phyloP scores from a whole-genome alignment of 2,888 invertebrate species.

The Pollenia labialis region DNA sequence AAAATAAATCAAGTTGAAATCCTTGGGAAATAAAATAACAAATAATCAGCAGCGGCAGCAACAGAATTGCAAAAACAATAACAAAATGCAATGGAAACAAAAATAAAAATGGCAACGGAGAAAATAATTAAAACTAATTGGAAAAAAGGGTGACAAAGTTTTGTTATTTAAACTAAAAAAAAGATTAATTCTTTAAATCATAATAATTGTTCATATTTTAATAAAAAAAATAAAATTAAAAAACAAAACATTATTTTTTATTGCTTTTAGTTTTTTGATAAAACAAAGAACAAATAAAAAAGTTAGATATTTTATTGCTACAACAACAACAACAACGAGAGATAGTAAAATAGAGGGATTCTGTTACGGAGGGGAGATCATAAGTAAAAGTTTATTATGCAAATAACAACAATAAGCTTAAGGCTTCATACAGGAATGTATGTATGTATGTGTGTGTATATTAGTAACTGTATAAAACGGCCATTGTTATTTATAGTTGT shows the following conservation, averaged over 20 bases:
- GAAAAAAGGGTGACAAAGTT: slow-evolving; percentile 23
- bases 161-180: slow-evolving; percentile 32
- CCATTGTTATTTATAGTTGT: slow-evolving; percentile 35
- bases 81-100: background rate
- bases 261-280: slow-evolving; percentile 5
- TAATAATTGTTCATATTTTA: slow-evolving; percentile 14
- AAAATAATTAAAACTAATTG: slow-evolving; percentile 35
- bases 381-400: slow-evolving; percentile 8
- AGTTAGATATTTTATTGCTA: slow-evolving; percentile 33
- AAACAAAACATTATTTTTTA: slow-evolving; percentile 32
- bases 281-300: slow-evolving; percentile 6
- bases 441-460: background rate
- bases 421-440: background rate
- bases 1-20: slow-evolving; percentile 61
- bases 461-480: slow-evolving; percentile 14
- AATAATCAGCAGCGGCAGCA: slow-evolving; percentile 5
- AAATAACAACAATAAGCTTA: slow-evolving; percentile 51
- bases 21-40: slow-evolving; percentile 36
- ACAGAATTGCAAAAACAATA: background rate
- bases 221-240: slow-evolving; percentile 16
- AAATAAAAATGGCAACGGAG: background rate
- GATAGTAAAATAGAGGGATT: background rate
- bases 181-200: slow-evolving; percentile 36
- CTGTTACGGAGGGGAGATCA: background rate
- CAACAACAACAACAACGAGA: background rate